Percentiles rank a stretch among this genome's conserved stretches.
Conservation (phyloP, 2,113 vertebrate genomes). For the Lepidothrix coronata region DNA sequence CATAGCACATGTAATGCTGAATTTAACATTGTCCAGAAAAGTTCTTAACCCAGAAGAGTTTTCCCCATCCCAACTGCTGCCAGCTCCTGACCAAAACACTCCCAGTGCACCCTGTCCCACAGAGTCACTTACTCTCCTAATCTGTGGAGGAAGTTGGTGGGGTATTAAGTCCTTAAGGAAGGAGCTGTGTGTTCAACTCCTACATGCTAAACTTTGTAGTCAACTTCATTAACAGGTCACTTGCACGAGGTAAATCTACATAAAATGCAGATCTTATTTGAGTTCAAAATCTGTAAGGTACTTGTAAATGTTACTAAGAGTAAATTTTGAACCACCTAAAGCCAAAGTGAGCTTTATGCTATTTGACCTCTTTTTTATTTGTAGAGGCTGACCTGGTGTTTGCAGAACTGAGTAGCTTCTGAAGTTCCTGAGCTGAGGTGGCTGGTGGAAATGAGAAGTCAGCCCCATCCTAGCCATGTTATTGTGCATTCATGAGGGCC, state of each 20-base stretch:
- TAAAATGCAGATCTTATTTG: not conserved
- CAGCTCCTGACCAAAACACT: accelerated
- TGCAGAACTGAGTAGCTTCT: accelerated
- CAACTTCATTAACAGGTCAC: not conserved
- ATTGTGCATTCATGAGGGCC: not conserved
- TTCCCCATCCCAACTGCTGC: not conserved
- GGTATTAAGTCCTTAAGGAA: not conserved
- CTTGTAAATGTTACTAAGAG: not conserved
- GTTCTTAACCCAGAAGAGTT: not conserved
- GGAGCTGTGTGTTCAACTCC: not conserved
- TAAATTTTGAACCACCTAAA: not conserved
- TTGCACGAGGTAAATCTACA: not conserved
- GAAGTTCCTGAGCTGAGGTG: not conserved
- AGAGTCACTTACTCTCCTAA: not conserved
- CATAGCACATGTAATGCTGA: accelerated
- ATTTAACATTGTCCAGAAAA: not conserved
- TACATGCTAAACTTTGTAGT: not conserved
- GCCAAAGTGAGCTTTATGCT: not conserved
- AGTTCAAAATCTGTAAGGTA: not conserved
- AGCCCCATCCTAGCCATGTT: not conserved
- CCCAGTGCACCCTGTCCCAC: accelerated
- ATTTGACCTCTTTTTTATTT: not conserved
- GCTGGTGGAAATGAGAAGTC: not conserved
- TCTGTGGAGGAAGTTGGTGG: not conserved
- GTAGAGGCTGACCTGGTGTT: not conserved